phyloP scores from a whole-genome alignment of 1,140 invertebrate genomes.

The Hyphantria cunea region DNA sequence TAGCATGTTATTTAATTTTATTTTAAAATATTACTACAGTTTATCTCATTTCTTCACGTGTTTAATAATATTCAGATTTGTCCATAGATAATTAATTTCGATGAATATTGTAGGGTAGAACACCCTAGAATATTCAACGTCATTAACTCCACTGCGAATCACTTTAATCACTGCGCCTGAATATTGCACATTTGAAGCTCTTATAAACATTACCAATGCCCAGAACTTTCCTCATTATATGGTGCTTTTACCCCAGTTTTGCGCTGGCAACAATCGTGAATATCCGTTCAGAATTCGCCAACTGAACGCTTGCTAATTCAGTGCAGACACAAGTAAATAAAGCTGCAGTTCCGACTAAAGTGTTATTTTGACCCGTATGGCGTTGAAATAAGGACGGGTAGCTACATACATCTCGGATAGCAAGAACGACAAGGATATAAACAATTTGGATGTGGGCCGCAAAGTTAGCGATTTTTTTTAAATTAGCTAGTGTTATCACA shows the following conservation, averaged over 20 bases:
- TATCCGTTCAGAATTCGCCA: constrained; percentile 25
- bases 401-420: constrained; percentile 23
- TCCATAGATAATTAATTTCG: no score
- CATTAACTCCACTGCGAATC: constrained; percentile 11
- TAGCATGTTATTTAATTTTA: no score
- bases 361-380: constrained; percentile 16
- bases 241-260: constrained; percentile 21
- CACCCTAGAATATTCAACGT: no score
- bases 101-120: no score
- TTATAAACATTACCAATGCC: constrained; percentile 29
- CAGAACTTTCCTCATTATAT: constrained; percentile 33
- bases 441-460: constrained; percentile 26
- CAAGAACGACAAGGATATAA: constrained; percentile 30
- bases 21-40: no score
- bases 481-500: no score
- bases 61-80: no score
- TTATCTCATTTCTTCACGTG: no score
- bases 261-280: constrained; percentile 27
- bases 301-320: constrained; percentile 36
- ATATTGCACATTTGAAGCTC: constrained; percentile 25
- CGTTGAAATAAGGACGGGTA: constrained; percentile 17
- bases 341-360: constrained; percentile 18
- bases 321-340: constrained; percentile 33
- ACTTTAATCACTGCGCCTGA: constrained; percentile 19
- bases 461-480: no score